Evolutionary conservation across 2,797 vertebrate genomes (phyloP), one percentile per base, ranked within the genome.

Genomic region (Enteromius treurensis): DNA sequence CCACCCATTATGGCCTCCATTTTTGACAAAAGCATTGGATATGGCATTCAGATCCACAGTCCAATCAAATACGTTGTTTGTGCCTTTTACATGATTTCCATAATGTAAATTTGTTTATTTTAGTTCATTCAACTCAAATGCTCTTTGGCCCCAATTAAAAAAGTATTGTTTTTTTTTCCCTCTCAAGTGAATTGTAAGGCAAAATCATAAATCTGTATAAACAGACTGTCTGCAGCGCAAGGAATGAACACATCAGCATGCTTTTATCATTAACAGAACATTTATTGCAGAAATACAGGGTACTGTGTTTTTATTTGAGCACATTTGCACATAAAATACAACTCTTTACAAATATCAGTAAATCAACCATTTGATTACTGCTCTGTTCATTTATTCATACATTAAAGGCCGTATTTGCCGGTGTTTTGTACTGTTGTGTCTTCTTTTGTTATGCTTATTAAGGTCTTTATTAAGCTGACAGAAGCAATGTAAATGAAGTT

Each of bases 361-460:
- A 26, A 77, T 55, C 19, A 69, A 32, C 6, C 17, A 9, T 60
- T 76, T 34, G 34, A 77, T 68, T 58, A 53, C 42, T 67, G 11
- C n/a, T 23, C 37, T 32, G 19, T 51, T 67, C n/a, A 75, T 75
- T 81, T 75, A 75, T 65, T 75, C 70, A 40, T 75, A 47, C 21
- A 42, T 71, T 81, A 65, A 51, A 75, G 45, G 34, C 32, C 9
- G 1, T 32, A 8, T 65, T 45, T 55, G 73, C 81, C 68, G 60
- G 62, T 82, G 71, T 67, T 51, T 82, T 55, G 69, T 81, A 2
- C 51, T 19, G 17, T 26, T 15, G 64, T 69, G 42, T 64, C 60
- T 29, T 75, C 70, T 75, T 65, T 82, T 82, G 45, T 82, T 75
- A 75, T 82, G 80, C 80, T 75, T 82, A 82, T 82, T 26, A 40